Percentiles rank a stretch among this genome's conserved stretches.
Evolutionary conservation across 2,888 invertebrate species (phyloP).

Genomic region (Sericinus montela): DNA sequence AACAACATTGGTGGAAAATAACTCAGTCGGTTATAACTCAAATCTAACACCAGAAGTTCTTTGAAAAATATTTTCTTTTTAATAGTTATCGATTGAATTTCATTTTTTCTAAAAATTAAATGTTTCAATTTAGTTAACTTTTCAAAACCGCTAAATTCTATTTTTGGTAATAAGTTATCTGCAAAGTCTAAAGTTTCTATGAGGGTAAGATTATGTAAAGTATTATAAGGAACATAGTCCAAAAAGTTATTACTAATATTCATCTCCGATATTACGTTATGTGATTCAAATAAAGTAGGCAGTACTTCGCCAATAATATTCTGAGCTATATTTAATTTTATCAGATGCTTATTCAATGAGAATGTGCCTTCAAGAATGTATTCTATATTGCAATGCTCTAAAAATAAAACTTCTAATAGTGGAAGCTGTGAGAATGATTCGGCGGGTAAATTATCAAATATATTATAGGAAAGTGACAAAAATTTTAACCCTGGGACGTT

Average conservation of each 20-base stretch:
- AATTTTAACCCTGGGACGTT: constrained; percentile 87
- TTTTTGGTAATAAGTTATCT: constrained; percentile 82
- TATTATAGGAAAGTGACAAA: constrained; percentile 87
- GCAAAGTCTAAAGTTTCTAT: constrained; percentile 86
- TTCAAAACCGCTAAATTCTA: constrained; percentile 82
- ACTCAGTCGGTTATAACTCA: constrained; percentile 63
- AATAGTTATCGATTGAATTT: constrained; percentile 56
- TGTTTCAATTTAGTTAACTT: constrained; percentile 58
- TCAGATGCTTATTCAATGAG: constrained; percentile 85
- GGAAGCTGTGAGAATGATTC: constrained; percentile 87
- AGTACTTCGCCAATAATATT: constrained; percentile 84
- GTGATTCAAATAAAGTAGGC: constrained; percentile 81
- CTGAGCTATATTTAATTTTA: constrained; percentile 85
- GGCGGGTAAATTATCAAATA: constrained; percentile 85
- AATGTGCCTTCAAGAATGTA: constrained; percentile 85
- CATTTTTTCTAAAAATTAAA: constrained; percentile 62
- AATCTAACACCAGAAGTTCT: constrained; percentile 56
- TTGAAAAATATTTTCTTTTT: constrained; percentile 55
- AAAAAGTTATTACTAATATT: constrained; percentile 87
- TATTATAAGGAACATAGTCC: constrained; percentile 87
- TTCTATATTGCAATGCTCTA: constrained; percentile 85
- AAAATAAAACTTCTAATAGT: constrained; percentile 85
- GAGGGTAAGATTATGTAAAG: constrained; percentile 85
- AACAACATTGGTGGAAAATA: constrained; percentile 53
- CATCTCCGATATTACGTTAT: constrained; percentile 86